Conservation (phyloP, 2,113 vertebrate genomes). For the Podilymbus podiceps region DNA sequence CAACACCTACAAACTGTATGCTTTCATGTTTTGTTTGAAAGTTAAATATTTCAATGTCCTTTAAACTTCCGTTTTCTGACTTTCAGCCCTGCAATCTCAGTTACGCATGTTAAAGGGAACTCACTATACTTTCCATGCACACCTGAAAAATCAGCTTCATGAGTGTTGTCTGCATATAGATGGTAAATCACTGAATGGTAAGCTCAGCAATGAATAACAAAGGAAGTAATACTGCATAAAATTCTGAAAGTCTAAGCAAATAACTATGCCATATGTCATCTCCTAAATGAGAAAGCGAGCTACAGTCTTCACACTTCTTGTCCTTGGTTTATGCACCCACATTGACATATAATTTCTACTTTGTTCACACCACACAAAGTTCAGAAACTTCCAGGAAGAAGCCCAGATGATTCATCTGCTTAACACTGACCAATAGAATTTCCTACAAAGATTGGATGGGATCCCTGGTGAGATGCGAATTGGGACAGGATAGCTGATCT, state of each 20-base stretch:
- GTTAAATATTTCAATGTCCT: background rate
- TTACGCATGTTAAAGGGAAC: background rate
- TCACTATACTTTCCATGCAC: background rate
- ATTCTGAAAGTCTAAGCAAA: background rate
- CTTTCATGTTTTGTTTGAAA: background rate
- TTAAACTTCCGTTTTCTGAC: background rate
- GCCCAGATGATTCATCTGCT: background rate
- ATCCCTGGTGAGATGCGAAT: background rate
- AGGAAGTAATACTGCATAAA: background rate
- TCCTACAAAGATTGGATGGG: background rate
- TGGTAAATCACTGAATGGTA: background rate
- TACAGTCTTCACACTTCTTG: background rate
- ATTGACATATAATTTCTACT: background rate
- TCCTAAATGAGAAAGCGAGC: background rate
- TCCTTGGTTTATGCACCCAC: background rate
- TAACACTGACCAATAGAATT: background rate
- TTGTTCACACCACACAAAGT: background rate
- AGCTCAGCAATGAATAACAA: background rate
- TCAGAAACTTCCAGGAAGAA: background rate
- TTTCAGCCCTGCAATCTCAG: background rate
- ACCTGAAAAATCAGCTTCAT: background rate
- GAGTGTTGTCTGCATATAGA: background rate
- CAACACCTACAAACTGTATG: background rate
- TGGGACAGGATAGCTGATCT: background rate
- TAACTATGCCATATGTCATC: background rate